Base-by-base conservation (phyloP, 2,113 vertebrate species). In the Grantiella picta region DNA sequence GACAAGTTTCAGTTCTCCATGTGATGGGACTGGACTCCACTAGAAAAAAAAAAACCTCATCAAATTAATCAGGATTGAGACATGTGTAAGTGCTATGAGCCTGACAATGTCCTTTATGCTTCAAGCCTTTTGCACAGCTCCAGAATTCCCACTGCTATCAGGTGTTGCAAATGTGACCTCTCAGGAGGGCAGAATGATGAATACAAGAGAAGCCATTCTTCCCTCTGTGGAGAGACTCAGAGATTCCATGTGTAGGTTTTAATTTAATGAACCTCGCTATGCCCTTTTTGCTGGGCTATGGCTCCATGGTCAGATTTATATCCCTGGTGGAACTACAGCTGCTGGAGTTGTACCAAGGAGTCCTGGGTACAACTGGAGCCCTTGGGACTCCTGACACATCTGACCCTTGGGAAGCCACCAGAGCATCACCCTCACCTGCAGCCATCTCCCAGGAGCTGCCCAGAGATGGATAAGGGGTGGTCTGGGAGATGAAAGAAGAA, bases 341-440 rank as follows among this genome's bases (percentile, higher is more conserved):
- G 54, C 71, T 80, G 54, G 65, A 77, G 23, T 5, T 60, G 42
- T 11, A 69, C 31, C 36, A 65, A 28, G 38, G 29, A 73, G 17
- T 16, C 20, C 12, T 0, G 0, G 17, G 19, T 21, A 22, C 61
- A n/a, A n/a, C n/a, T n/a, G n/a, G n/a, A n/a, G n/a, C n/a, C 23
- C 36, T 59, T 53, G 42, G 25, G 16, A 27, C 0, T 84, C 4
- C 31, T 4, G 3, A 16, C 40, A 64, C 35, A 29, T 22, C 22
- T 54, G 91, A 33, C 16, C 29, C 64, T 59, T 82, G 52, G 28
- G 53, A 91, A 91, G 33, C 24, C 75, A 70, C 27, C 68, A 70
- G 59, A 86, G 45, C 54, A 89, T 18, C 57, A 13, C 28, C 28
- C 31, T 76, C 19, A 56, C 33, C 53, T 91, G 23, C 31, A 89